A percentile compares a stretch with the other conserved stretches of the same genome.
Conservation (phyloP, 2,113 vertebrate species). For the Cyanistes caeruleus region DNA sequence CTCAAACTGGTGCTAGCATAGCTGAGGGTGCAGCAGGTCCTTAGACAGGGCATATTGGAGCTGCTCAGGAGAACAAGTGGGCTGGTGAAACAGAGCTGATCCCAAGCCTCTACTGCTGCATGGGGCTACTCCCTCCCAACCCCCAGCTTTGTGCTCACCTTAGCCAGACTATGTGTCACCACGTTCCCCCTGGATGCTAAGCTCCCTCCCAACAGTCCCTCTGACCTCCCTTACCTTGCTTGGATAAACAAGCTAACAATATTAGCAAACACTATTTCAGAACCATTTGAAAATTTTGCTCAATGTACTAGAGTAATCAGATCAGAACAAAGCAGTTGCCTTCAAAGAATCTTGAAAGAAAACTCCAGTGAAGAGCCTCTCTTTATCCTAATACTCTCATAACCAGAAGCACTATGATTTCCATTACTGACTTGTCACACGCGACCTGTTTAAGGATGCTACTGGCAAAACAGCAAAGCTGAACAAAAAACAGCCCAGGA, state of each 20-base stretch:
- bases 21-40: background rate
- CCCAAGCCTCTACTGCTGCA: background rate
- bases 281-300: background rate
- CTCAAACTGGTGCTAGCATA: background rate
- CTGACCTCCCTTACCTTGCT: background rate
- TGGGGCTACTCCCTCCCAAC: background rate
- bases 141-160: accelerated
- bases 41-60: background rate
- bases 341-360: background rate
- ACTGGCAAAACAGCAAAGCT: background rate
- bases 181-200: background rate
- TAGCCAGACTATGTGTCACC: accelerated
- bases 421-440: background rate
- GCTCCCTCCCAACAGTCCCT: background rate
- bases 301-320: background rate
- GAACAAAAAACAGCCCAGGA: background rate
- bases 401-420: background rate
- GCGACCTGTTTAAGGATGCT: background rate
- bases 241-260: background rate
- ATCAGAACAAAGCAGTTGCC: background rate
- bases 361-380: background rate
- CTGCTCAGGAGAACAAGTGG: background rate
- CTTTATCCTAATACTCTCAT: background rate
- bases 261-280: background rate
- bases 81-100: background rate